phyloP scores from a whole-genome alignment of 2,888 invertebrate genomes.

The Pachycephus smyrnensis region DNA sequence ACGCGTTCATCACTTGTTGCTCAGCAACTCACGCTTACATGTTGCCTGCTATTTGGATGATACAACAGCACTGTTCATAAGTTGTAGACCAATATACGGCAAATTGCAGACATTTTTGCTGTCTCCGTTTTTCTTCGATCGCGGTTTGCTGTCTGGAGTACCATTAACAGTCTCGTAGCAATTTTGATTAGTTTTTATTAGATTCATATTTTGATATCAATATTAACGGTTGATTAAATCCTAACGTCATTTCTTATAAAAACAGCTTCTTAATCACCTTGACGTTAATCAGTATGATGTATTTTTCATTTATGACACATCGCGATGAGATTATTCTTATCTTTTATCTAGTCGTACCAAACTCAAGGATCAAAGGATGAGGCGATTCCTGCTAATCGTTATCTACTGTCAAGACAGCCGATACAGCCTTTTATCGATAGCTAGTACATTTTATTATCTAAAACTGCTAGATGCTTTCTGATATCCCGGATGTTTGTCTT shows the following conservation, averaged over 20 bases:
- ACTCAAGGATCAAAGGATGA: not conserved
- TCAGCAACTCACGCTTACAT: too few relatives aligned
- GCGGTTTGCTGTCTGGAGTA: too few relatives aligned
- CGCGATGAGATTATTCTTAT: not conserved
- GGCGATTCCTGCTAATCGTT: not conserved
- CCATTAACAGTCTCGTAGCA: too few relatives aligned
- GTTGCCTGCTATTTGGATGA: too few relatives aligned
- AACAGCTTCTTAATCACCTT: not conserved
- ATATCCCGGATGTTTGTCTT: constrained; percentile 28
- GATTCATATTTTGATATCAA: not conserved
- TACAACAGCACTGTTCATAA: too few relatives aligned
- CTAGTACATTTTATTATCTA: not conserved
- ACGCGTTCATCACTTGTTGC: too few relatives aligned
- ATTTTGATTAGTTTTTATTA: too few relatives aligned
- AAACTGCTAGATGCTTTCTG: not conserved
- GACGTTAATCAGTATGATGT: not conserved
- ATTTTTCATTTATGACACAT: not conserved
- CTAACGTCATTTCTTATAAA: not conserved
- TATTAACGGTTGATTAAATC: not conserved
- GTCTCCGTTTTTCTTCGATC: too few relatives aligned
- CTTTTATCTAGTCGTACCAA: not conserved
- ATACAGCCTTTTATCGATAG: not conserved
- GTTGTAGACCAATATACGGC: too few relatives aligned
- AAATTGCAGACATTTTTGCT: too few relatives aligned
- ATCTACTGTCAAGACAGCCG: not conserved